Evolutionary conservation across 2,888 invertebrate species (phyloP).

Genomic region (Polymixis lichenea): DNA sequence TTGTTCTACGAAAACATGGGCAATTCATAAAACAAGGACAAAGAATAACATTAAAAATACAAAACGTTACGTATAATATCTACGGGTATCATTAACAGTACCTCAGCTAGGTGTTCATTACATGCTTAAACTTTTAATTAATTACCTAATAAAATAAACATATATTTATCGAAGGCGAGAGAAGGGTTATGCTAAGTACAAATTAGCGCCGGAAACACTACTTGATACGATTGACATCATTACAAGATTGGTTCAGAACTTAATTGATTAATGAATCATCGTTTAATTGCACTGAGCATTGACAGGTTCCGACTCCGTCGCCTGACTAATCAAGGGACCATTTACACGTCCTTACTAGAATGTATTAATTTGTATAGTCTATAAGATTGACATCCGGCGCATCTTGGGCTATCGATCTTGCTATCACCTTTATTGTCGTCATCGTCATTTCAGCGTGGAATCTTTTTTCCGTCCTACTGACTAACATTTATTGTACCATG

Average conservation of each 20-base stretch:
- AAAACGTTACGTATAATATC: background rate
- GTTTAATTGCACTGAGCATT: slow-evolving; percentile 11
- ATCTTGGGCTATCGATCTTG: background rate
- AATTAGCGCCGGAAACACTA: slow-evolving; percentile 28
- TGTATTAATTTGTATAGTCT: background rate
- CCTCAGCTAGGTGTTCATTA: background rate
- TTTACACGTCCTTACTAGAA: background rate
- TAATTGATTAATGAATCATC: slow-evolving; percentile 29
- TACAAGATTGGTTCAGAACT: slow-evolving; percentile 34
- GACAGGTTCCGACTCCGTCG: slow-evolving; percentile 6
- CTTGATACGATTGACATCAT: slow-evolving; percentile 18
- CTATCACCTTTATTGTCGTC: background rate
- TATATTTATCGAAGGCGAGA: background rate
- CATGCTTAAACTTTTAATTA: background rate
- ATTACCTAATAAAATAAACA: background rate
- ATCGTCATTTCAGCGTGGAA: background rate
- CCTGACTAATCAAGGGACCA: background rate
- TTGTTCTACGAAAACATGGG: background rate
- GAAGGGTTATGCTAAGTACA: slow-evolving; percentile 26
- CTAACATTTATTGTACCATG: background rate
- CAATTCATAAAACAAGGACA: background rate
- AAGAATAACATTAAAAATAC: background rate
- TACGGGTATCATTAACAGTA: background rate
- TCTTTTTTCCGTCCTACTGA: background rate
- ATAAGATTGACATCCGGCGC: background rate